Base-by-base conservation (phyloP, 1,140 invertebrate genomes). In the Ips nitidus region DNA sequence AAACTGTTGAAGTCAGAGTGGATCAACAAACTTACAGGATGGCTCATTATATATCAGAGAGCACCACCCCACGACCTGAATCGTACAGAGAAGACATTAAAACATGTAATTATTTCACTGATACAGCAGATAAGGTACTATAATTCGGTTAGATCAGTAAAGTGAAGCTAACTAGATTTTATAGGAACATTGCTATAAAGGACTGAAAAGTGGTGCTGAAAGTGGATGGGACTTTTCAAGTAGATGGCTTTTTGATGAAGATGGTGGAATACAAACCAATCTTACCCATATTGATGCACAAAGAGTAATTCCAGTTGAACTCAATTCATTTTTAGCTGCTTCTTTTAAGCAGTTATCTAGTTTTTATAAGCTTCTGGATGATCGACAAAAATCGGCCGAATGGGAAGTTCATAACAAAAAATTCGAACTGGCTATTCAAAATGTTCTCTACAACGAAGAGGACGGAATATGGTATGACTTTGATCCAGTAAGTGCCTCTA, bases 171-270 rank as follows among this genome's bases (percentile, higher is more conserved):
- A 2, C 4, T 40, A 36, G 8, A 47, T 65, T 43, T 63, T 63
- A 52, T 55, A 74, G 66, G 55, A 69, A 68, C 65, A 53, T 40
- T 74, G 73, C 59, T 74, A 70, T 47, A 68, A 70, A 37, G 84
- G 93, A 73, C 78, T 94, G 41, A 91, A 90, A 75, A 90, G 91
- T 38, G 92, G 88, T 1, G 91, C 91, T 0, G 93, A 95, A 78
- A 91, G 88, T 74, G 93, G 93, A 3, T 94, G 92, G 92, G 93
- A 95, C 79, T 95, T 94, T 78, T 92, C 91, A 0, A 86, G 87
- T 1, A 83, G 93, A 43, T 95, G 94, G 94, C 90, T 91, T 73
- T 85, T 90, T 42, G 81, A 83, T 22, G 72, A 81, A 37, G 74
- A 82, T 37, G 83, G 83, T 5, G 80, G 79, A 36, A 78, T 80